Evolutionary conservation across 1,140 invertebrate genomes (phyloP), one percentile per base, ranked within the genome.

Genomic region (Drosophila ercepeae): DNA sequence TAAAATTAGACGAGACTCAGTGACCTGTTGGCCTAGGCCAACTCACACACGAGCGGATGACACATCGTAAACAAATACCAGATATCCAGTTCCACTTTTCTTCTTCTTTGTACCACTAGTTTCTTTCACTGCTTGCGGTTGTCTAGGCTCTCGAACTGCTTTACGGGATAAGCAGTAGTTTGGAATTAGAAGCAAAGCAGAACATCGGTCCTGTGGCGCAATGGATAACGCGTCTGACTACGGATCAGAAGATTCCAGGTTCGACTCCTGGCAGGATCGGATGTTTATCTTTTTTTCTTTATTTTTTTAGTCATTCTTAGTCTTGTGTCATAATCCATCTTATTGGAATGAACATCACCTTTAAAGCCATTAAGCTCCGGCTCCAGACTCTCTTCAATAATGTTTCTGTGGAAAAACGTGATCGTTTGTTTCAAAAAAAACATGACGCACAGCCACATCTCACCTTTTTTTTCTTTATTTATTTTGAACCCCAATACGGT

Each of bases 221-320:
- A 94, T 93, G 93, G 93, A 94, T 94, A 94, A 94, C 93, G 93
- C 94, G 93, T 94, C 93, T 89, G 93, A 94, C 93, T 94, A 94
- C 93, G 93, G 94, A 94, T 94, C 93, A 94, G 93, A 93, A 94
- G 94, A 94, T 94, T 94, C 93, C 93, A 94, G 93, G 94, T 94
- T 94, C 94, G 93, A 94, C 93, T 94, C 94, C 93, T 94, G 59
- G 27, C 36, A 41, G 63, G 63, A 65, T 63, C 57, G 57, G 7
- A 18, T 8, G 7, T 36, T 18, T 36, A n/a, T 5, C 0, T 7
- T 44, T 46, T 55, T 55, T 34, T 34, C 9, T 27, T n/a, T 7
- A 4, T 0, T 19, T 45, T 55, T 1, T n/a, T 32, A 23, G 23
- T 42, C 14, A 34, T 13, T 32, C 13, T 16, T 13, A 11, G 25